These are phyloP conservation scores for Psylliodes chrysocephalus DNA, from an alignment of 2,888 invertebrate genomes.

Conservation along the genomic window DNA sequence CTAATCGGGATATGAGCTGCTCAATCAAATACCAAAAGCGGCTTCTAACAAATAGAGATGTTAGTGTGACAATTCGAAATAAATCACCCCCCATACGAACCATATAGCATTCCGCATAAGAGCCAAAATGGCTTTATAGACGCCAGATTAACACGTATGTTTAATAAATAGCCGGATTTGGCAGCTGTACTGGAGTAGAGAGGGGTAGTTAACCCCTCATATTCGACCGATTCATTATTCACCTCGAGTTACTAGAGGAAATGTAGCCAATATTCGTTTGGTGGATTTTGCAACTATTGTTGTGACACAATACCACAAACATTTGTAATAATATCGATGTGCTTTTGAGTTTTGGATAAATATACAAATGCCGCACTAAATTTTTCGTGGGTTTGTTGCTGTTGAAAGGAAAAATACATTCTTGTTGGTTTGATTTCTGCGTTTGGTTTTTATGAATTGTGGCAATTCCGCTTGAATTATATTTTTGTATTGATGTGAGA, in stretches of 20 bases:
- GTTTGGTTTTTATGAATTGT: conserved; percentile 21
- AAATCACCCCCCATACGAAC: conserved; percentile 51
- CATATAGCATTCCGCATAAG: conserved; percentile 4
- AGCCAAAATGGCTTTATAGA: conserved; percentile 46
- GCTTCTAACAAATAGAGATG: conserved; percentile 61
- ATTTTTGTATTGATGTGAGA: not conserved
- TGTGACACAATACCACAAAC: conserved; percentile 64
- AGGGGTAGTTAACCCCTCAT: conserved; percentile 56
- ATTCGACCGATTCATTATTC: conserved; percentile 40
- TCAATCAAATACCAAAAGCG: conserved; percentile 62
- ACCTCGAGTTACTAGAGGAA: not conserved
- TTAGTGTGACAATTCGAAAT: conserved; percentile 60
- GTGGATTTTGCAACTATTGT: conserved; percentile 57
- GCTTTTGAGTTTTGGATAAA: conserved; percentile 62
- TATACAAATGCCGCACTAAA: conserved; percentile 49
- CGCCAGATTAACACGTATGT: conserved; percentile 66
- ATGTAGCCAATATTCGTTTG: conserved; percentile 33
- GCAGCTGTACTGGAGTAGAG: conserved; percentile 62
- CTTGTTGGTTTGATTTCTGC: conserved; percentile 25
- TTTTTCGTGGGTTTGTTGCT: conserved; percentile 47
- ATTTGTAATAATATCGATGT: conserved; percentile 66
- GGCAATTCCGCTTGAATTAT: conserved; percentile 33
- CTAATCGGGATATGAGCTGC: conserved; percentile 58
- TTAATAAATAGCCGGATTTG: conserved; percentile 66
- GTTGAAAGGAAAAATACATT: conserved; percentile 39